These are phyloP conservation scores for Lasiommata megera DNA, from an alignment of 2,888 invertebrate genomes.

Conservation along the genomic window DNA sequence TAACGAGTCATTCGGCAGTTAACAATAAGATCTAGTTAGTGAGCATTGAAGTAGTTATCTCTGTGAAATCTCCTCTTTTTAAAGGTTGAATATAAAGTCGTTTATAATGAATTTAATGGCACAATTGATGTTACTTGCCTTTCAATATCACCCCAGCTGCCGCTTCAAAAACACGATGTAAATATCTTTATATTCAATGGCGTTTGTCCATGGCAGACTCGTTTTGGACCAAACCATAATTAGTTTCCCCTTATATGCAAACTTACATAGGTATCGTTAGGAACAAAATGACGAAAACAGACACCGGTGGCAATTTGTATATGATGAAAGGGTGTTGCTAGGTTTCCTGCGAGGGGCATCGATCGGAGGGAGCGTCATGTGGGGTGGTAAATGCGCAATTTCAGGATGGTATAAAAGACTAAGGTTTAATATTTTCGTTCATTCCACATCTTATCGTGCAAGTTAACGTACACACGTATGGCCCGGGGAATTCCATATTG, in stretches of 20 bases:
- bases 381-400: constrained; percentile 23
- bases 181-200: no score
- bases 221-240: neutral
- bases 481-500: constrained; percentile 7
- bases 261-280: constrained; percentile 8
- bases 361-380: constrained; percentile 12
- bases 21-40: no score
- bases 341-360: constrained; percentile 21
- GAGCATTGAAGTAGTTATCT: no score
- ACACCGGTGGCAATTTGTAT: constrained; percentile 15
- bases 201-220: neutral
- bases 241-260: neutral
- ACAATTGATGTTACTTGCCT: no score
- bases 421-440: constrained; percentile 2
- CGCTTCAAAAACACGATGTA: no score
- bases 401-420: constrained; percentile 23
- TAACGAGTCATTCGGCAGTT: no score
- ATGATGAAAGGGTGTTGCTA: constrained; percentile 29
- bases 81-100: no score
- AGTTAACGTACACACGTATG: neutral
- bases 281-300: constrained; percentile 17
- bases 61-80: no score
- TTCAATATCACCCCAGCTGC: no score
- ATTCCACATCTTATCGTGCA: constrained; percentile 10
- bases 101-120: no score